Evolutionary conservation across 2,888 invertebrate genomes (phyloP), one percentile per base, ranked within the genome.

Genomic region (Caenorhabditis sp.): DNA sequence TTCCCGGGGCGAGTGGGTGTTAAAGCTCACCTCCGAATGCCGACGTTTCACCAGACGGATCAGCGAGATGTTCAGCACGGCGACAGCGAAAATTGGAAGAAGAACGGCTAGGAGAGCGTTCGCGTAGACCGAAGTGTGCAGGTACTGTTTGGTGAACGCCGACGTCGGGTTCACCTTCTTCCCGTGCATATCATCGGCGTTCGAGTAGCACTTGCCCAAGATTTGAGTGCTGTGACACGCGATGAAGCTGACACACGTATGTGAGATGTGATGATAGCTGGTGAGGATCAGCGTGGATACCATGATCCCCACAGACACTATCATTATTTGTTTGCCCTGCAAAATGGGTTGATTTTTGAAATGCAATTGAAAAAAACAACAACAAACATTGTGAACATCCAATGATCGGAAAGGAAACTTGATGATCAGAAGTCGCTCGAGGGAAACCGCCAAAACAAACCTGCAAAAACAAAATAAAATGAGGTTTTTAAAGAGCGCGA

Each of bases 361-460:
- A 5, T 26, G n/a, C 54, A 24, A 22, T 38, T 38, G 8, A 7
- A 38, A 31, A 0, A 35, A 24, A 6, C 4, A 19, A 54, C 24
- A 61, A 58, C 84, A 76, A 54, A 87, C 89, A 74, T 86, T 86
- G 73, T 87, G 73, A 14, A 66, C 84, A 66, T 87, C 87, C 49
- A 89, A 80, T 14, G 88, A 87, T 49, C 89, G 69, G 61, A 89
- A 89, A 7, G 89, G 89, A 61, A 86, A 89, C 63, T 87, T 87
- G 81, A 89, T 88, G 77, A 89, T 86, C 59, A 89, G 76, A 56
- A 89, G 84, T 58, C 89, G 80, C 44, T 89, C 89, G 3, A 89
- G 58, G 4, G 87, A 88, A 51, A 89, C 85, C n/a, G 89, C 89
- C 49, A 89, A 63, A 19, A 89, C 88, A 58, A 89, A 88, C 88